phyloP scores from a whole-genome alignment of 2,113 vertebrate genomes.

The Corythornis madagascariensis region DNA sequence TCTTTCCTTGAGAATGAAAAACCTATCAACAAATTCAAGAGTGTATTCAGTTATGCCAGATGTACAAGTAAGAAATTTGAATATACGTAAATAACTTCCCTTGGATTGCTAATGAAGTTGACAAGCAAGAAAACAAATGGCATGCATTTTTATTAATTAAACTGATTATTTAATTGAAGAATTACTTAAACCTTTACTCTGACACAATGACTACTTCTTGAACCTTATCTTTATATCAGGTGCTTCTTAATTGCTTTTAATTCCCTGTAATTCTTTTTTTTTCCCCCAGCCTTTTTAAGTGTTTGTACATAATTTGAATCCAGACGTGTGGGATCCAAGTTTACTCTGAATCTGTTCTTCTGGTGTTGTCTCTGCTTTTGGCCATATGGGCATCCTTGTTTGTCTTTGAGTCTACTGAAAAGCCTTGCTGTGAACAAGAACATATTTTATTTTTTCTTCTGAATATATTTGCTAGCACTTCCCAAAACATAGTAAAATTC shows the following conservation, averaged over 20 bases:
- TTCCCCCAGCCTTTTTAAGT: background rate
- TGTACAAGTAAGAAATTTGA: conserved; percentile 68
- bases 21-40: conserved; percentile 65
- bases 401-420: conserved; percentile 27
- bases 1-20: conserved; percentile 55
- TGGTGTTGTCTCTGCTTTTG: conserved; percentile 31
- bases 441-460: background rate
- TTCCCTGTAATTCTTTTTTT: background rate
- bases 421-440: background rate
- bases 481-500: background rate
- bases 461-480: background rate
- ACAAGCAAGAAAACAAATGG: conserved; percentile 64
- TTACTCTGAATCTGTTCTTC: background rate
- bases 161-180: conserved; percentile 62
- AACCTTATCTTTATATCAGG: conserved; percentile 58
- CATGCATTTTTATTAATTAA: conserved; percentile 64
- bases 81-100: conserved; percentile 69
- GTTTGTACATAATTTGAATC: background rate
- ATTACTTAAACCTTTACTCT: conserved; percentile 59
- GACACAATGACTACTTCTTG: conserved; percentile 31
- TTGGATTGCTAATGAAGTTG: conserved; percentile 74
- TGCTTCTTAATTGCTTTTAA: conserved; percentile 55
- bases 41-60: conserved; percentile 69
- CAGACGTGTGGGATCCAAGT: conserved; percentile 22
- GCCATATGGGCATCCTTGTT: conserved; percentile 47